A percentile compares a stretch with the other conserved stretches of the same genome.
Evolutionary conservation across 2,888 invertebrate species (phyloP).

Genomic region (Diplolepis rosae): DNA sequence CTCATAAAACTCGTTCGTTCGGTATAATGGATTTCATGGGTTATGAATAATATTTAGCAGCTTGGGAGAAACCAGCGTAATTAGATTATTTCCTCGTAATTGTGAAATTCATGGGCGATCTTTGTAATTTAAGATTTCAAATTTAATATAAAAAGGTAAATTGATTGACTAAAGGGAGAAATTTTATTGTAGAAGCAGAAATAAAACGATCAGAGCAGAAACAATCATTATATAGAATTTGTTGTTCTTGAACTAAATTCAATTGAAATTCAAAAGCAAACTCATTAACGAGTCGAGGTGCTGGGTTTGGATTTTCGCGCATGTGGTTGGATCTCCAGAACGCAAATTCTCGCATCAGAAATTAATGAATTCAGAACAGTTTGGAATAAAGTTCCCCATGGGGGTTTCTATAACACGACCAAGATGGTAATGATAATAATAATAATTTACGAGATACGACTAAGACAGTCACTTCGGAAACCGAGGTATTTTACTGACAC

Average conservation of each 20-base stretch:
- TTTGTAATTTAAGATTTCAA: too few relatives aligned
- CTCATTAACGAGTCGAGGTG: not conserved
- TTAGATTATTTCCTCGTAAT: too few relatives aligned
- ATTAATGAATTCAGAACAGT: conserved; percentile 25
- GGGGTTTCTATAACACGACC: conserved; percentile 2
- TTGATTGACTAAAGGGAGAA: too few relatives aligned
- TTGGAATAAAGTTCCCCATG: conserved; percentile 9
- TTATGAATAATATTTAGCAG: too few relatives aligned
- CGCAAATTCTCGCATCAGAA: conserved; percentile 5
- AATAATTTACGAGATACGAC: conserved; percentile 21
- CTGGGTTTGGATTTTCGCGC: conserved; percentile 5
- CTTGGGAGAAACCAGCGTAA: too few relatives aligned
- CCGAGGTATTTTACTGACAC: conserved; percentile 8
- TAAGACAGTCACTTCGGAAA: conserved; percentile 16
- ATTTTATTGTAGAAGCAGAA: too few relatives aligned
- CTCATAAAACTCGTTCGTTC: too few relatives aligned
- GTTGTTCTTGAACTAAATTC: not conserved
- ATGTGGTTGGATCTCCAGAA: not conserved
- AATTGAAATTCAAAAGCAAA: not conserved
- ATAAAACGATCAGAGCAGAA: not conserved
- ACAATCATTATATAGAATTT: not conserved
- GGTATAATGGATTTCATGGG: too few relatives aligned
- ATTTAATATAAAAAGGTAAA: too few relatives aligned
- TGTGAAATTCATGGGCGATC: too few relatives aligned
- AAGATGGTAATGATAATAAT: conserved; percentile 25